A percentile compares a stretch with the other conserved stretches of the same genome.
Conservation (phyloP, 2,797 vertebrate genomes). For the Miichthys miiuy region DNA sequence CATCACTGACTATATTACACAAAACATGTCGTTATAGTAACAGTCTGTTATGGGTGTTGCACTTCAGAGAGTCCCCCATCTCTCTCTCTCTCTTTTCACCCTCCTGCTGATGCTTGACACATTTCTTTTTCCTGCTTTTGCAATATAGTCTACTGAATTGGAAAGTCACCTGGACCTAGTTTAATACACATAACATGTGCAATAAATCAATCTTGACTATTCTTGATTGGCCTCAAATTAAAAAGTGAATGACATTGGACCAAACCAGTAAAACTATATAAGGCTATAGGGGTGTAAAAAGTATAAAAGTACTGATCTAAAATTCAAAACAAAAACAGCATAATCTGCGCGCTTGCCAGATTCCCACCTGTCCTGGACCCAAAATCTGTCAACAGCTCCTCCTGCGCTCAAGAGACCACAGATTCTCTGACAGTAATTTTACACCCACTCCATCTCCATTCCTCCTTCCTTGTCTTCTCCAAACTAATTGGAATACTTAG, state of each 20-base stretch:
- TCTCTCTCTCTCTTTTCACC: background rate
- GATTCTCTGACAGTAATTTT: slow-evolving; percentile 13
- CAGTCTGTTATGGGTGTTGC: slow-evolving; percentile 1
- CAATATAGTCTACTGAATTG: background rate
- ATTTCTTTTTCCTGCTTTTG: background rate
- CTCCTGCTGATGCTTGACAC: background rate
- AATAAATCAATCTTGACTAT: background rate
- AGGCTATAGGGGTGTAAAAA: background rate
- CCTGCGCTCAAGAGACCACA: background rate
- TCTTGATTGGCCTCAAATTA: background rate
- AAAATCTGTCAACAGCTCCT: background rate
- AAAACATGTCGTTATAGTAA: slow-evolving; percentile 2
- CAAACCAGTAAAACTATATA: background rate
- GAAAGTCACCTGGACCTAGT: slow-evolving; percentile 1
- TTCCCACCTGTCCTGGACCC: background rate
- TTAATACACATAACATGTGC: background rate
- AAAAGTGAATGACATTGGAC: background rate
- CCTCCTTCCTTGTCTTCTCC: background rate
- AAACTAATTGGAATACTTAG: slow-evolving; percentile 19
- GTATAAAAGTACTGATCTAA: background rate
- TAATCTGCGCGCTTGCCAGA: background rate
- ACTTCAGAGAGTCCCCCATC: slow-evolving; percentile 10
- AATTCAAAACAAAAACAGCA: background rate
- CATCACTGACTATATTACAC: slow-evolving; percentile 20
- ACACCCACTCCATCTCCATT: slow-evolving; percentile 6